phyloP scores from a whole-genome alignment of 2,888 invertebrate species.

The Eulithis testata region DNA sequence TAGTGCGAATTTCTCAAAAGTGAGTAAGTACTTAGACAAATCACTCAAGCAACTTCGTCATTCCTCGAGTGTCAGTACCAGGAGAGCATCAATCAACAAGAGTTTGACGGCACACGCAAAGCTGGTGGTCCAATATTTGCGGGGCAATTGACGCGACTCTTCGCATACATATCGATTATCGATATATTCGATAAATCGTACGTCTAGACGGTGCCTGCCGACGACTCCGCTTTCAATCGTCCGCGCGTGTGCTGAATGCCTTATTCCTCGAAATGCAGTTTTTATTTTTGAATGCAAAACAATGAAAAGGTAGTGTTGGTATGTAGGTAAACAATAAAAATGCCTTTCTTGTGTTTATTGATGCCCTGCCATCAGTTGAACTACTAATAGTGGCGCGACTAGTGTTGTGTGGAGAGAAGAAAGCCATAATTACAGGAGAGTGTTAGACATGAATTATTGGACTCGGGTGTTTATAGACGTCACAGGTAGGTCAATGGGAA shows the following conservation, averaged over 20 bases:
- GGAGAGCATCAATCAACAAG: conserved; percentile 28
- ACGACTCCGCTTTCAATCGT: conserved; percentile 52
- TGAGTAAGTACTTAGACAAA: neutral
- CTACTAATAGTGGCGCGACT: too few species aligned
- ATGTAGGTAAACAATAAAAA: conserved; percentile 12
- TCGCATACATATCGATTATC: conserved; percentile 53
- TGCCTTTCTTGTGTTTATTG: neutral
- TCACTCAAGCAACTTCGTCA: conserved; percentile 20
- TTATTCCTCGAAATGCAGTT: conserved; percentile 43
- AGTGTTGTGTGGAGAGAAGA: too few species aligned
- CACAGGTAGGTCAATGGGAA: too few species aligned
- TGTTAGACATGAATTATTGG: too few species aligned
- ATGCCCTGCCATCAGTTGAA: neutral
- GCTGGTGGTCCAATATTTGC: conserved; percentile 64
- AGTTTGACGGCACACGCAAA: conserved; percentile 44
- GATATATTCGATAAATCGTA: conserved; percentile 41
- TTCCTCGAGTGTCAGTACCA: conserved; percentile 22
- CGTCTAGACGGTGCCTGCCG: conserved; percentile 56
- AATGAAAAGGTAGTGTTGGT: conserved; percentile 19
- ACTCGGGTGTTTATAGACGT: too few species aligned
- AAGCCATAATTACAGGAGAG: too few species aligned
- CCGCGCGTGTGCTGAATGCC: conserved; percentile 52
- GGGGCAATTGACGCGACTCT: conserved; percentile 47
- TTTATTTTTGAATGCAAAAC: conserved; percentile 34
- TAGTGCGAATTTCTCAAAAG: conserved; percentile 12